Conservation (phyloP, 2,113 vertebrate species). For the Campylomormyrus numenius region DNA sequence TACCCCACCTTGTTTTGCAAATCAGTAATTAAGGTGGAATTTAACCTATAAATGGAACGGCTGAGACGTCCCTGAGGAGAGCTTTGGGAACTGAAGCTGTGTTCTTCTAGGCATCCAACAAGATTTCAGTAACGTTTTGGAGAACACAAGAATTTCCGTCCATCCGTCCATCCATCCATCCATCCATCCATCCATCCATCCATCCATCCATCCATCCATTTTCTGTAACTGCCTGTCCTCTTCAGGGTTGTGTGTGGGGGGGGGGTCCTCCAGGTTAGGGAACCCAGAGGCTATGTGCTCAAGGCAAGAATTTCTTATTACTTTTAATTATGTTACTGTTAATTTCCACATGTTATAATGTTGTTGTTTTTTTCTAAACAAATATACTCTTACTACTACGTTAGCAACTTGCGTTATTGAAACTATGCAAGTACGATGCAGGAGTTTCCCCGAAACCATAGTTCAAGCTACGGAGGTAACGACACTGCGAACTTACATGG, state of each 20-base stretch:
- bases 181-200: background rate
- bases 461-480: too few relatives aligned
- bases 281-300: too few relatives aligned
- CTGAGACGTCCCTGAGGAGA: background rate
- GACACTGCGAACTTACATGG: too few relatives aligned
- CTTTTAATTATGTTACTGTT: background rate
- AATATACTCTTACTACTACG: background rate
- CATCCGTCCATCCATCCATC: too few relatives aligned
- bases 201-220: background rate
- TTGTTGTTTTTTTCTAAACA: background rate
- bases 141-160: background rate
- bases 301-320: background rate
- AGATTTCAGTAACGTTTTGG: background rate
- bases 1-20: background rate
- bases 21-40: background rate
- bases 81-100: background rate
- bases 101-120: background rate
- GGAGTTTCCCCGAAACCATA: too few relatives aligned
- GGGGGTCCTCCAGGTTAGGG: background rate
- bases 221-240: background rate
- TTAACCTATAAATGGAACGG: background rate
- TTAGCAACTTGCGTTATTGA: too few relatives aligned
- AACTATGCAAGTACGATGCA: too few relatives aligned
- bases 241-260: background rate
- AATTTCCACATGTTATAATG: background rate